Conservation (phyloP, 2,113 vertebrate genomes). For the Myotis yumanensis region DNA sequence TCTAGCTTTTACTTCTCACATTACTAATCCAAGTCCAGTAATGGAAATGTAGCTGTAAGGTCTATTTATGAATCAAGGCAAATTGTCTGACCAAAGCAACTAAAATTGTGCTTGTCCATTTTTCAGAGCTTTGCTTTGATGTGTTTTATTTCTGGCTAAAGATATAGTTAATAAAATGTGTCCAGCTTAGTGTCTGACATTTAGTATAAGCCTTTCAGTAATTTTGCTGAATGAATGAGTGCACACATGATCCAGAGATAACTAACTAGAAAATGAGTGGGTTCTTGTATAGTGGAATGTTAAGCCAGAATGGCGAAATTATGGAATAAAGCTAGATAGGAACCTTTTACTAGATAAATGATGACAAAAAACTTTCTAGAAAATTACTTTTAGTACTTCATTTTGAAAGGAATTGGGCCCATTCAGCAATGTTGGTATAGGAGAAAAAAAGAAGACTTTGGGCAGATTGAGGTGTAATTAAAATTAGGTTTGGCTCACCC, state of each 20-base stretch:
- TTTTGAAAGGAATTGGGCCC: conserved; percentile 39
- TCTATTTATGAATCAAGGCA: conserved; percentile 7
- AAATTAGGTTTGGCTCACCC: conserved; percentile 64
- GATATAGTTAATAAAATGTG: background rate
- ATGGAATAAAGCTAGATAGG: background rate
- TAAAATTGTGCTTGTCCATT: background rate
- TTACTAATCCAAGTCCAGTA: background rate
- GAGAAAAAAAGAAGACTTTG: conserved; percentile 59
- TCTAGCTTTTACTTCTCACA: background rate
- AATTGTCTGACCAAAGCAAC: background rate
- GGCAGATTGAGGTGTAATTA: conserved; percentile 73
- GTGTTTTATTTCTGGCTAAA: conserved; percentile 27
- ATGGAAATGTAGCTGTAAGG: background rate
- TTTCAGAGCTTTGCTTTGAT: conserved; percentile 34
- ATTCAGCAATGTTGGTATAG: background rate
- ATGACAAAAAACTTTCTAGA: conserved; percentile 1
- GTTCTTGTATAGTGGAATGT: background rate
- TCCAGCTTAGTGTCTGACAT: background rate
- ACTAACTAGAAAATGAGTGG: background rate
- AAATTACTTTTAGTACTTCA: background rate
- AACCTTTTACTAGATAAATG: conserved; percentile 8
- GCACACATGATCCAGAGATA: background rate
- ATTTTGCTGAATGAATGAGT: background rate
- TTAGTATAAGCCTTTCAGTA: background rate
- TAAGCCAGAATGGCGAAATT: background rate